Evolutionary conservation across 2,888 invertebrate genomes (phyloP).

Genomic region (Megamerina dolium): DNA sequence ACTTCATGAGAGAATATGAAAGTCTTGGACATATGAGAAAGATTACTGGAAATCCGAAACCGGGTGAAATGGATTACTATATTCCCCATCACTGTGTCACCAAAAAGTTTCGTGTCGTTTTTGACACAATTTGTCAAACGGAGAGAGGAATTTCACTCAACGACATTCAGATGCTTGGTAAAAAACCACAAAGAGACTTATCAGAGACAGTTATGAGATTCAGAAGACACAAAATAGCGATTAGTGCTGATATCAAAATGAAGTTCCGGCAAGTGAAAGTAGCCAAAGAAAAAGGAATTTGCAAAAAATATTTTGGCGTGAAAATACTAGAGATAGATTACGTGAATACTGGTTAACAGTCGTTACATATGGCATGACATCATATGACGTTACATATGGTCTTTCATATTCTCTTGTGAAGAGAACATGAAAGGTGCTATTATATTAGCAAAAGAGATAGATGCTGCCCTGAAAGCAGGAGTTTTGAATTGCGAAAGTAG

Average conservation of each 20-base stretch:
- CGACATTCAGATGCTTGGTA: constrained; percentile 5
- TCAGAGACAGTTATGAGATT: constrained; percentile 3
- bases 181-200: constrained; percentile 4
- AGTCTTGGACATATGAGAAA: constrained; percentile 9
- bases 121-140: constrained; percentile 5
- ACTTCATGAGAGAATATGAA: constrained; percentile 12
- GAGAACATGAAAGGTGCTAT: too few relatives aligned
- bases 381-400: constrained; percentile 9
- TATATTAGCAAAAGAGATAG: too few relatives aligned
- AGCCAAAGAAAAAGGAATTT: neutral
- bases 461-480: too few relatives aligned
- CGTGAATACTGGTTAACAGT: too few relatives aligned
- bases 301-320: constrained; percentile 5
- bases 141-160: constrained; percentile 3
- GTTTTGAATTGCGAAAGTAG: too few relatives aligned
- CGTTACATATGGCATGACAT: too few relatives aligned
- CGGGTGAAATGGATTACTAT: constrained; percentile 3
- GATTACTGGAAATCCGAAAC: neutral
- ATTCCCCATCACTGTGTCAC: constrained; percentile 13
- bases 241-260: constrained; percentile 1
- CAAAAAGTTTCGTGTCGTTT: constrained; percentile 7
- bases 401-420: too few relatives aligned
- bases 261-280: neutral
- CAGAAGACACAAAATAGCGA: constrained; percentile 2
- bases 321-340: neutral